Evolutionary conservation across 2,797 vertebrate species (phyloP).

Genomic region (Pseudochirops cupreus): DNA sequence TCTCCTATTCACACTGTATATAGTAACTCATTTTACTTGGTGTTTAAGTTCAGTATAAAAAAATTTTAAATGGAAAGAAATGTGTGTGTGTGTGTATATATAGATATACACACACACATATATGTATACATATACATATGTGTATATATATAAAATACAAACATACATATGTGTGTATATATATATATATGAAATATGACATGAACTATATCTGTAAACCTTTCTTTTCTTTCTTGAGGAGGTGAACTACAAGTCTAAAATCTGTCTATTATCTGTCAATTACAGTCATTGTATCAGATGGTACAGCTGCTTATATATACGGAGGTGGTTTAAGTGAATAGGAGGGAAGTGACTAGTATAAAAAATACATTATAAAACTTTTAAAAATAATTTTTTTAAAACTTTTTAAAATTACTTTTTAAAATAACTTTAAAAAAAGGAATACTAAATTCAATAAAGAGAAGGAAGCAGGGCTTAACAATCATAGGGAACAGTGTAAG

Average conservation of each 20-base stretch:
- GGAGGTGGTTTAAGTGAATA: not conserved
- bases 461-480: not conserved
- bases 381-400: not conserved
- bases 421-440: not conserved
- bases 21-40: not conserved
- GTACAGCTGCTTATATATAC: not conserved
- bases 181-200: not conserved
- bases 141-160: no score
- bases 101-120: no score
- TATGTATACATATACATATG: accelerated
- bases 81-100: no score
- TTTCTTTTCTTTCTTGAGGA: not conserved
- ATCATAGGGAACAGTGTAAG: not conserved
- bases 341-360: not conserved
- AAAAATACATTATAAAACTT: not conserved
- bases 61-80: not conserved
- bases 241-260: not conserved
- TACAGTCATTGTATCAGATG: not conserved
- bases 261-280: not conserved
- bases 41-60: not conserved
- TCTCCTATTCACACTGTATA: no score
- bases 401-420: not conserved
- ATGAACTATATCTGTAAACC: not conserved
- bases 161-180: no score
- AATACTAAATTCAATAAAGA: not conserved